Base-by-base conservation (phyloP, 2,888 invertebrate genomes). In the Bedellia somnulentella region DNA sequence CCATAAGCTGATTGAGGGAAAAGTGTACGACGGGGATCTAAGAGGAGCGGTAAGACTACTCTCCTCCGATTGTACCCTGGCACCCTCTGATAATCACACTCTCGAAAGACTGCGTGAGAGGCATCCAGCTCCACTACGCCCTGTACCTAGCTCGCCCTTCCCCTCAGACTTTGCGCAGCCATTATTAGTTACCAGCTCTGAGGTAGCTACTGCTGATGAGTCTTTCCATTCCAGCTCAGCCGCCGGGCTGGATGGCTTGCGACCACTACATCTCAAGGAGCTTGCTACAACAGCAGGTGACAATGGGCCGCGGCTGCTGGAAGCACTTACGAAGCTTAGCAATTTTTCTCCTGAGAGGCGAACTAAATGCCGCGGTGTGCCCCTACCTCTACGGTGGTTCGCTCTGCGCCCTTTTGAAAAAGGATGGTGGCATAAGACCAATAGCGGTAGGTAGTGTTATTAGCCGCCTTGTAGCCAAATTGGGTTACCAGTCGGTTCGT, bases 11-110 rank as follows among this genome's bases (percentile, higher is more conserved):
- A 27, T 34, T 3, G 34, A 37, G 29, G 11, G 16, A 5, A 37
- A 35, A 12, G 37, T 37, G 2, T 15, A 31, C 12, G 35, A 37
- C 14, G 34, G 36, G 1, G 36, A 33, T 17, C 14, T 33, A 9
- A 34, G 35, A 9, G 37, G 37, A 3, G 37, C 37, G 5, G 31
- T 30, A 2, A 31, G 37, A 3, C 12, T 35, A 5, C 33, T 37
- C 6, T 12, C 30, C 13, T 37, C 35, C 2, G 35, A 37, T n/a
- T 15, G 15, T 5, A 9, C 30, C 2, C n/a, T 37, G 2, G 35
- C 35, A 3, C 31, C 35, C 6, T 3, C 12, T 5, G 22, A 27
- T 24, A 8, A 5, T 6, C 30, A 31, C 2, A 37, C 35, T 1
- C 9, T 37, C 3, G 9, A 2, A 1, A 6, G 21, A 1, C 13